Evolutionary conservation across 1,140 invertebrate species (phyloP), one percentile per base, ranked within the genome.

Genomic region (Diuraphis noxia): DNA sequence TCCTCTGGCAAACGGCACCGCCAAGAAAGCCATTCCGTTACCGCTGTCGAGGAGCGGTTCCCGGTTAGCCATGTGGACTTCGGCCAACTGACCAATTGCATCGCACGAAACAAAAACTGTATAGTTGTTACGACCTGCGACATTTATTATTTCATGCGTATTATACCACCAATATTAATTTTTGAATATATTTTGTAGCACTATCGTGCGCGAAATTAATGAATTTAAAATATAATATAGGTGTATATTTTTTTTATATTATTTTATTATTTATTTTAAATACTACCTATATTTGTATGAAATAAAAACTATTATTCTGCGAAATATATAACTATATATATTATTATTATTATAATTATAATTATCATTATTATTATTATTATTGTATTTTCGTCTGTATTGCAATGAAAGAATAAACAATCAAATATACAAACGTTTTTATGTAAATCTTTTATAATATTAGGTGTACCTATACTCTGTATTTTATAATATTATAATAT

Each of bases 31-130:
- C 17, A 88, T 88, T 40, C 86, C 86, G 25, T 88, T 88, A 30
- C 86, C 86, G 34, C 25, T 88, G 36, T 88, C 86, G 10, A 56
- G 49, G 36, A 88, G 86, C 23, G 36, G 49, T 38, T 88, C 86
- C 21, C 86, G 86, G 23, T 88, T 88, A 9, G 86, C 86, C 25
- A 88, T 88, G 86, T 88, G 49, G 49, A 19, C 86, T 3, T 86
- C 84, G 84, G 43, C 84, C 19, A 86, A 86, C 46, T 86, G 43
- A 49, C 34, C n/a, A 9, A 13, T 34, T 17, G 7, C 46, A 34
- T 19, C 0, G 3, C n/a, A 1, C 0, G n/a, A 23, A 86, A 63
- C 56, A n/a, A 63, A 63, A 30, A n/a, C 56, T 13, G 56, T 30
- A n/a, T n/a, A 63, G 56, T 63, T 10, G 0, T n/a, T 4, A n/a